Percentiles rank a stretch among this genome's conserved stretches.
phyloP scores from a whole-genome alignment of 1,140 invertebrate species.

The Drosophila prosaltans region DNA sequence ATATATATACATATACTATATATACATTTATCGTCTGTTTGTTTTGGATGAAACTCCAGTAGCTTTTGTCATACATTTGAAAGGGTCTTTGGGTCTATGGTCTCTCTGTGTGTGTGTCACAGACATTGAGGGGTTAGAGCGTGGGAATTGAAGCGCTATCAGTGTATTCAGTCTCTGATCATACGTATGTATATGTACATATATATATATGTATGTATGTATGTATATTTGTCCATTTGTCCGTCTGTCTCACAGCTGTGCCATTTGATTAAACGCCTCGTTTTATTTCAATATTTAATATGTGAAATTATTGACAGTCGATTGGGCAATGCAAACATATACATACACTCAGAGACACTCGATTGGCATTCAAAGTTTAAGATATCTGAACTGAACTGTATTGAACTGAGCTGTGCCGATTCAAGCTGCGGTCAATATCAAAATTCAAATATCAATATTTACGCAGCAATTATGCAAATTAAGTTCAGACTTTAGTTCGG shows the following conservation, averaged over 20 bases:
- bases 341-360: constrained; percentile 50
- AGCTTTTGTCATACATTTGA: constrained; percentile 11
- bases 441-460: constrained; percentile 81
- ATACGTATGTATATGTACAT: background rate
- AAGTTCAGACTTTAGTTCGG: constrained; percentile 52
- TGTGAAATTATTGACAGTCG: constrained; percentile 80
- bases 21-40: constrained; percentile 4
- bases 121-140: constrained; percentile 41
- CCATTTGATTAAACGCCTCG: constrained; percentile 78
- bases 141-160: constrained; percentile 70
- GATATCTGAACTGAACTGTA: constrained; percentile 3
- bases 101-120: background rate
- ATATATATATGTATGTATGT: no score
- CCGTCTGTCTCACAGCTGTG: constrained; percentile 38
- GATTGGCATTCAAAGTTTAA: constrained; percentile 14
- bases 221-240: constrained; percentile 4
- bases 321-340: constrained; percentile 75
- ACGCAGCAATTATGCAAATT: constrained; percentile 82
- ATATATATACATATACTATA: constrained; percentile 20
- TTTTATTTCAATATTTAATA: constrained; percentile 80
- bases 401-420: background rate
- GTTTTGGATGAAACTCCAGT: constrained; percentile 7
- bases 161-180: constrained; percentile 30
- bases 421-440: constrained; percentile 66
- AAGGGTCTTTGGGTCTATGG: background rate